Evolutionary conservation across 2,888 invertebrate species (phyloP).

Genomic region (Epinotia brunnichana): DNA sequence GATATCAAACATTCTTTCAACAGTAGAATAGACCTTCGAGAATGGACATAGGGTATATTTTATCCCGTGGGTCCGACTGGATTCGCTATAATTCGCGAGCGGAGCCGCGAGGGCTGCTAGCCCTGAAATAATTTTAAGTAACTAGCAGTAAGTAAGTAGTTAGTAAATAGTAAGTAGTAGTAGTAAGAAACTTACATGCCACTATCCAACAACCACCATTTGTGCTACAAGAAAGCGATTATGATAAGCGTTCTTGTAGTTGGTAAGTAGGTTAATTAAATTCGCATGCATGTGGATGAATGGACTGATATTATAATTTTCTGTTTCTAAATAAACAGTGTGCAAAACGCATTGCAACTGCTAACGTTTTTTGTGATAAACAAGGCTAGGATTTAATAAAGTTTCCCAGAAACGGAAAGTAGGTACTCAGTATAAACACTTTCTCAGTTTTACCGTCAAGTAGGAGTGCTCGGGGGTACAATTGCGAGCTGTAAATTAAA

Average conservation of each 20-base stretch:
- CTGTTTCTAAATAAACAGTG: too few relatives aligned
- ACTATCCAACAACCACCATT: not conserved
- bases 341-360: not conserved
- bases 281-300: not conserved
- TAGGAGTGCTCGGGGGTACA: conserved; percentile 25
- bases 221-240: not conserved
- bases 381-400: not conserved
- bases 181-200: too few relatives aligned
- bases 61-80: too few relatives aligned
- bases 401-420: conserved; percentile 10
- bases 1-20: too few relatives aligned
- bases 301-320: not conserved
- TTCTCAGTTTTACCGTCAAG: conserved; percentile 22
- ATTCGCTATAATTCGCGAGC: too few relatives aligned
- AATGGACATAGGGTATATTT: too few relatives aligned
- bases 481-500: conserved; percentile 41
- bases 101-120: too few relatives aligned
- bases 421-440: not conserved
- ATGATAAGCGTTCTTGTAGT: not conserved
- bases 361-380: not conserved
- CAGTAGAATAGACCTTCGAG: too few relatives aligned
- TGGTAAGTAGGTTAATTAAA: not conserved
- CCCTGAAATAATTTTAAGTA: too few relatives aligned
- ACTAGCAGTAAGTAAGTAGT: too few relatives aligned
- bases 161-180: too few relatives aligned